Evolutionary conservation across 2,797 vertebrate genomes (phyloP).

Genomic region (Helicolenus hilgendorfi): DNA sequence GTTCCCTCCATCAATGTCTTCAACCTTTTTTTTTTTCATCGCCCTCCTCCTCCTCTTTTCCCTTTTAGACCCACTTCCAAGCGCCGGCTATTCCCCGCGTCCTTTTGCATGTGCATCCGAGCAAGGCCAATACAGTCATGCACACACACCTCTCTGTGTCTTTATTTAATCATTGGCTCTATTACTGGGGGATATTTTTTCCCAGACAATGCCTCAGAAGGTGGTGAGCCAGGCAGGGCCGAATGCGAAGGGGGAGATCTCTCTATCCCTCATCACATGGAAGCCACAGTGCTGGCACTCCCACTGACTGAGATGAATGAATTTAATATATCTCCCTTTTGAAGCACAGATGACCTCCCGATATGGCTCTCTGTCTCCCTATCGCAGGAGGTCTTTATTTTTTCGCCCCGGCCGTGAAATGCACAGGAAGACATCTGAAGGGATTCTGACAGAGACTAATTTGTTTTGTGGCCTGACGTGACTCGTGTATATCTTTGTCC

Average conservation of each 20-base stretch:
- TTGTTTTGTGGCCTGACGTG: slow-evolving; percentile 72
- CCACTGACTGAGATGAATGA: slow-evolving; percentile 86
- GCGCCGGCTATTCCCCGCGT: not conserved
- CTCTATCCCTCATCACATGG: slow-evolving; percentile 81
- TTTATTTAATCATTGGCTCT: slow-evolving; percentile 87
- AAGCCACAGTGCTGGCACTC: slow-evolving; percentile 75
- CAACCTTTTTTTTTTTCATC: not conserved
- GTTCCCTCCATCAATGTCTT: slow-evolving; percentile 40
- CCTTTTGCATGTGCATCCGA: slow-evolving; percentile 37
- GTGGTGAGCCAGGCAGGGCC: slow-evolving; percentile 60
- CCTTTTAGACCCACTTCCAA: slow-evolving; percentile 28
- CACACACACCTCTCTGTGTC: slow-evolving; percentile 43
- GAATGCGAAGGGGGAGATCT: slow-evolving; percentile 66
- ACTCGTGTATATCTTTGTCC: slow-evolving; percentile 62
- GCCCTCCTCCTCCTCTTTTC: not conserved
- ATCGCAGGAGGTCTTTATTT: slow-evolving; percentile 65
- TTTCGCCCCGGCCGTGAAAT: slow-evolving; percentile 55
- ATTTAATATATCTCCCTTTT: slow-evolving; percentile 86
- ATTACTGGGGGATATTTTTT: slow-evolving; percentile 85
- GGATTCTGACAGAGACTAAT: slow-evolving; percentile 80
- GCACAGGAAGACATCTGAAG: slow-evolving; percentile 70
- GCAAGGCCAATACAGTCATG: slow-evolving; percentile 25
- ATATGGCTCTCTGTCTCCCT: slow-evolving; percentile 75
- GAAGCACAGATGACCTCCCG: slow-evolving; percentile 86
- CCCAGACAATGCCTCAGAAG: slow-evolving; percentile 81